Evolutionary conservation across 2,888 invertebrate species (phyloP).

Genomic region (Microplitis manilae): DNA sequence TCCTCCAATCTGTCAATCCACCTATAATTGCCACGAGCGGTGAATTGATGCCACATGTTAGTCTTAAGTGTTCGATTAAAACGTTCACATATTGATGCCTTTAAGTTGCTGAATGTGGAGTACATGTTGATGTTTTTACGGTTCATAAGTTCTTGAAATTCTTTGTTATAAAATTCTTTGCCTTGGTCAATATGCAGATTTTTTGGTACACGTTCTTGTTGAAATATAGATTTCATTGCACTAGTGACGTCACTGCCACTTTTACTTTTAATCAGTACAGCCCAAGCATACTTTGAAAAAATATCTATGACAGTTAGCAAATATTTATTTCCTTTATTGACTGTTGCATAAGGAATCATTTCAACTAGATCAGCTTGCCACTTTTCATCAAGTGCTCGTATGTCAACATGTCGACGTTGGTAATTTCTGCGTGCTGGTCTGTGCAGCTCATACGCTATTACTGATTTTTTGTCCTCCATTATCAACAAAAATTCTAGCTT

Average conservation of each 20-base stretch:
- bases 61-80: slow-evolving; percentile 50
- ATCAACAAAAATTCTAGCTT: no score
- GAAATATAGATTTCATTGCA: no score
- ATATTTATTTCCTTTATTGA: slow-evolving; percentile 62
- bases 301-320: slow-evolving; percentile 57
- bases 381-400: no score
- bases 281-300: no score
- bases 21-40: slow-evolving; percentile 43
- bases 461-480: no score
- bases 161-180: no score
- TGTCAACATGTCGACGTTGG: no score
- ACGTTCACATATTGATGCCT: slow-evolving; percentile 59
- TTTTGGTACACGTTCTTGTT: no score
- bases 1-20: slow-evolving; percentile 46
- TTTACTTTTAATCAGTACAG: slow-evolving; percentile 61
- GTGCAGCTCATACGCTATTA: no score
- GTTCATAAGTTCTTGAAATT: slow-evolving; percentile 38
- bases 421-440: no score
- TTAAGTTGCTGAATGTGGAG: slow-evolving; percentile 50
- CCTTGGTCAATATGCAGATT: no score
- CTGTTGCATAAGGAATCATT: slow-evolving; percentile 57
- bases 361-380: slow-evolving; percentile 50
- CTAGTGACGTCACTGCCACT: no score
- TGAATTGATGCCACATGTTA: slow-evolving; percentile 48
- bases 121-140: slow-evolving; percentile 43